Base-by-base conservation (phyloP, 2,797 vertebrate genomes). In the Oreortyx pictus region DNA sequence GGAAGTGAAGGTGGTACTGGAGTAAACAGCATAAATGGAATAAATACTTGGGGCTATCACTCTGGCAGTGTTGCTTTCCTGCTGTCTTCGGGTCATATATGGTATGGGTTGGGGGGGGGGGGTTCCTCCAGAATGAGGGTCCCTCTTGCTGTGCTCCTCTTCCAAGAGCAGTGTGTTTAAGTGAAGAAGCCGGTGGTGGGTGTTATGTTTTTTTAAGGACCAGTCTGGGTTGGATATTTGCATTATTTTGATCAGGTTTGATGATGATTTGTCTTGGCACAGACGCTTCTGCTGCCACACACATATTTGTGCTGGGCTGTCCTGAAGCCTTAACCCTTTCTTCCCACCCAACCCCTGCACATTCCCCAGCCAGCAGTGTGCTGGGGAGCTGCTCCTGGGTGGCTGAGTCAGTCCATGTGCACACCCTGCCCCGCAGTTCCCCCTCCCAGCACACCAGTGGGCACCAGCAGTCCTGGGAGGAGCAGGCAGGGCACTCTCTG, bases 371-470 rank as follows among this genome's bases (percentile, higher is more conserved):
- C 6, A 9, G 16, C 79, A 79, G 75, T 68, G 73, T 89, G 67
- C 80, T 77, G 75, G 33, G 74, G 18, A 90, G 92, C 91, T 54
- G 76, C 89, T 56, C 74, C 75, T 22, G 66, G 13, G 23, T 14
- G 7, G 68, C 60, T 35, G 84, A 95, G 90, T 93, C 94, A 89
- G 93, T 89, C 84, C 59, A 25, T 80, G 85, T 85, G 1, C 92
- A 72, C 92, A 43, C 94, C 95, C 93, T 86, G 84, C 95, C 95
- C 47, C 4, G 17, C 17, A 2, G 33, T 44, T 44, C 73, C 56
- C 61, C 61, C 25, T 20, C 39, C 27, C 39, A 27, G 12, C n/a
- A 22, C n/a, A 59, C 56, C 22, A 14, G n/a, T 23, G 20, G 56
- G 56, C 56, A 59, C 13, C 7, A 9, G 27, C 27, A 31, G 33